A percentile compares a stretch with the other conserved stretches of the same genome.
Evolutionary conservation across 53 echinoderm and acorn worm species (phyloP).

Genomic region (Glandiceps talaboti): DNA sequence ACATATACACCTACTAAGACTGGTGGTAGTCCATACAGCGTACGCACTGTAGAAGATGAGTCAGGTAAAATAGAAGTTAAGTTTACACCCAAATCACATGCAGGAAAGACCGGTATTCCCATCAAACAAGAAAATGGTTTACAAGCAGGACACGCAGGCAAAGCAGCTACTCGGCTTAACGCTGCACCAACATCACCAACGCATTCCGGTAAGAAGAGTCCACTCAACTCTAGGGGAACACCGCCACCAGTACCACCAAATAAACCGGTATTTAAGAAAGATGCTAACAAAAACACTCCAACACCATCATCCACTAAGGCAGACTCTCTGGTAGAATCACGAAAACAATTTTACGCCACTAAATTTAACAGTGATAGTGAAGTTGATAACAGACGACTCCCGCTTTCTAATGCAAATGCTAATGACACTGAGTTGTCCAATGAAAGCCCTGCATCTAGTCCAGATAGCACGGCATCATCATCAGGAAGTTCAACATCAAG

Average conservation of each 20-base stretch:
- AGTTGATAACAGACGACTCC: slow-evolving; percentile 16
- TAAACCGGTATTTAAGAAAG: slow-evolving; percentile 61
- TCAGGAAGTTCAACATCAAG: background rate
- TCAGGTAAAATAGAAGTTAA: background rate
- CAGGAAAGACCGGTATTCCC: background rate
- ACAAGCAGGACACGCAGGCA: background rate
- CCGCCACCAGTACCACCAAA: slow-evolving; percentile 95
- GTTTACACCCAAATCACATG: background rate
- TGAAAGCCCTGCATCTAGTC: background rate
- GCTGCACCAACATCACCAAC: background rate
- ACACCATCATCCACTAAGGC: slow-evolving; percentile 14
- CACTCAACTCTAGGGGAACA: slow-evolving; percentile 73
- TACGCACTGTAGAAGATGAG: background rate
- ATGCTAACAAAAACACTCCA: background rate
- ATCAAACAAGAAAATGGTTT: background rate
- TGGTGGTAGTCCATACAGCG: background rate
- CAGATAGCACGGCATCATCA: background rate
- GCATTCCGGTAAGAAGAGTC: background rate
- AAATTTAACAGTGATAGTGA: slow-evolving; percentile 63
- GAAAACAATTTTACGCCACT: slow-evolving; percentile 91
- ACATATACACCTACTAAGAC: background rate
- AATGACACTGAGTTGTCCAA: background rate
- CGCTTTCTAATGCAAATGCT: background rate
- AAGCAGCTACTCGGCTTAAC: background rate
- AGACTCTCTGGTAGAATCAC: slow-evolving; percentile 92